Conservation (phyloP, 2,113 vertebrate species). For the Rhea americana region DNA sequence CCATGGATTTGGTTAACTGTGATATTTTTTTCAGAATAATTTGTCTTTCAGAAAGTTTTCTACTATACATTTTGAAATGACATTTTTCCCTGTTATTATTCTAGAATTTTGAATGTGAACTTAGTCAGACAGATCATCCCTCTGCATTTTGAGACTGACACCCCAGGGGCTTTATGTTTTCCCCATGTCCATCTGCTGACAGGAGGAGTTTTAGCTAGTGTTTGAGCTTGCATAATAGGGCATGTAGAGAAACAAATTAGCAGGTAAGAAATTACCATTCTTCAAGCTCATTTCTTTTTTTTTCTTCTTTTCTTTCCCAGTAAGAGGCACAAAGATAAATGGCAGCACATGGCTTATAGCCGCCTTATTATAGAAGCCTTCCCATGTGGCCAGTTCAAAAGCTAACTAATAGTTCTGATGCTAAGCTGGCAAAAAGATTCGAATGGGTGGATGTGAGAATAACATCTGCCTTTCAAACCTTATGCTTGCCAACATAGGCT, state of each 20-base stretch:
- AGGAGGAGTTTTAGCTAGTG: constrained; percentile 2
- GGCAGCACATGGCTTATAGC: constrained; percentile 32
- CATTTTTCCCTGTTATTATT: not conserved
- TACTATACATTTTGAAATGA: not conserved
- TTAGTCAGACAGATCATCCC: not conserved
- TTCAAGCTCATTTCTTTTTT: not conserved
- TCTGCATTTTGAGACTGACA: not conserved
- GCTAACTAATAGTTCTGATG: constrained; percentile 56
- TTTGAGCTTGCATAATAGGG: constrained; percentile 6
- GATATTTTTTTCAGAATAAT: not conserved
- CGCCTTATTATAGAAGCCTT: constrained; percentile 26
- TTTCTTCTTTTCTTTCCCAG: not conserved
- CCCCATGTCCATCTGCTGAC: constrained; percentile 14
- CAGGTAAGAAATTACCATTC: constrained; percentile 20
- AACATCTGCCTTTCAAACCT: constrained; percentile 59
- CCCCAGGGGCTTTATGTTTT: not conserved
- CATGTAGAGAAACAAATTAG: constrained; percentile 31
- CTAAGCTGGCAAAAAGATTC: constrained; percentile 55
- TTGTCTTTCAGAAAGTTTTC: not conserved
- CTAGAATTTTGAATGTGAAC: constrained; percentile 6
- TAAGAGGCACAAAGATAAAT: constrained; percentile 23
- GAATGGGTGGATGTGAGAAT: constrained; percentile 36
- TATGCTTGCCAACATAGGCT: constrained; percentile 1
- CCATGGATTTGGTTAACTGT: not conserved
- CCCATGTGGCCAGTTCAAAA: constrained; percentile 58